Evolutionary conservation across 1,140 invertebrate species (phyloP).

Genomic region (Papilio glaucus): DNA sequence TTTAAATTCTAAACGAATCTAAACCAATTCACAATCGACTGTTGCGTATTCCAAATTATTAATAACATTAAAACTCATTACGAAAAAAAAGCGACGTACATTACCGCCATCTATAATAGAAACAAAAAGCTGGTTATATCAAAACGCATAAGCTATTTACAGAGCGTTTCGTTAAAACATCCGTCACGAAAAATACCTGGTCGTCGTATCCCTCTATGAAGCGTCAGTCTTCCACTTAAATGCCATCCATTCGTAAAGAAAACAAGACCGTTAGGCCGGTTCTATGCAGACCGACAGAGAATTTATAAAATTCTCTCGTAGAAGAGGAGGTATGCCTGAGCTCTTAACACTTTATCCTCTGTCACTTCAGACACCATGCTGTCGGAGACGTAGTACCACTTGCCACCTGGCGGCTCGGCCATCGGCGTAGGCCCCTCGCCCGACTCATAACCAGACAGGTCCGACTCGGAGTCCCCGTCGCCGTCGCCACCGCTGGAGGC

Average conservation of each 20-base stretch:
- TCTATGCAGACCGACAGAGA: not conserved
- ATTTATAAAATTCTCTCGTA: conserved; percentile 94
- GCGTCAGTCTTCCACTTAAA: conserved; percentile 73
- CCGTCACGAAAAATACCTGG: conserved; percentile 42
- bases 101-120: conserved; percentile 27
- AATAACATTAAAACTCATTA: conserved; percentile 39
- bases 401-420: conserved; percentile 86
- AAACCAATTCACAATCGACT: conserved; percentile 41
- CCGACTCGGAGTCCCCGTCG: conserved; percentile 78
- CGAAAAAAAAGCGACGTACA: conserved; percentile 28
- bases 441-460: conserved; percentile 77
- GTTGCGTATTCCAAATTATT: conserved; percentile 30
- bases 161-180: conserved; percentile 45
- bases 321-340: conserved; percentile 98
- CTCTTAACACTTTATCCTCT: conserved; percentile 91
- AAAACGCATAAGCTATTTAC: conserved; percentile 61
- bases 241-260: conserved; percentile 49
- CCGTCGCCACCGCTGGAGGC: conserved; percentile 71
- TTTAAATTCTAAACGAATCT: conserved; percentile 6
- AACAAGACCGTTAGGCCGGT: conserved; percentile 31
- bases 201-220: conserved; percentile 46
- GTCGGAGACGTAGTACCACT: conserved; percentile 98
- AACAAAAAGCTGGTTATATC: conserved; percentile 41
- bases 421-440: conserved; percentile 65
- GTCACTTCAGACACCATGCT: conserved; percentile 91